Percentiles rank a stretch among this genome's conserved stretches.
phyloP scores from a whole-genome alignment of 2,888 invertebrate species.

The Plagodis dolabraria region DNA sequence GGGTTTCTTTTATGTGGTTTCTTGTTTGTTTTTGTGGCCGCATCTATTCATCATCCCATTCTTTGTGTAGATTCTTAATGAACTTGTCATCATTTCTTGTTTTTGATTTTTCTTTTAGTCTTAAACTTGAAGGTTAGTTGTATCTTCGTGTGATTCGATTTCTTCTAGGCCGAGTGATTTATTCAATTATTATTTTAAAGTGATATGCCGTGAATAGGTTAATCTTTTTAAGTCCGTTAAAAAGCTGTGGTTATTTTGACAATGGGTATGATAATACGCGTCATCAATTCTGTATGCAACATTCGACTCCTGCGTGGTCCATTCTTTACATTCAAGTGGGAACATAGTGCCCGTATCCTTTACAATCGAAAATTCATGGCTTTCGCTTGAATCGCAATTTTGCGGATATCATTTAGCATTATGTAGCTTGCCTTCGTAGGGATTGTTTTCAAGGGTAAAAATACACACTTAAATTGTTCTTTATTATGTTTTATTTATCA shows the following conservation, averaged over 20 bases:
- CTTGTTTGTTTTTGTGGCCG: constrained; percentile 16
- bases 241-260: constrained; percentile 2
- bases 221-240: too few species aligned
- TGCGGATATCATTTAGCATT: constrained; percentile 19
- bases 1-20: constrained; percentile 15
- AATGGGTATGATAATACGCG: constrained; percentile 17
- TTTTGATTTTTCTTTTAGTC: too few species aligned
- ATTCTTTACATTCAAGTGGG: constrained; percentile 43
- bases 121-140: too few species aligned
- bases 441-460: background rate
- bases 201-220: too few species aligned
- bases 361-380: constrained; percentile 55
- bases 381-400: constrained; percentile 36
- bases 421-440: constrained; percentile 10
- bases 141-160: too few species aligned
- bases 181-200: too few species aligned
- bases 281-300: constrained; percentile 31
- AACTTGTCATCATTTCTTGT: constrained; percentile 9
- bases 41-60: constrained; percentile 20
- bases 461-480: too few species aligned
- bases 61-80: constrained; percentile 12
- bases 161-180: too few species aligned
- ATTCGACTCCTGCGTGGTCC: constrained; percentile 31
- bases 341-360: constrained; percentile 39
- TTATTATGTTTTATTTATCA: too few species aligned